phyloP scores from a whole-genome alignment of 1,140 invertebrate genomes.

The Lepidurus packardi region DNA sequence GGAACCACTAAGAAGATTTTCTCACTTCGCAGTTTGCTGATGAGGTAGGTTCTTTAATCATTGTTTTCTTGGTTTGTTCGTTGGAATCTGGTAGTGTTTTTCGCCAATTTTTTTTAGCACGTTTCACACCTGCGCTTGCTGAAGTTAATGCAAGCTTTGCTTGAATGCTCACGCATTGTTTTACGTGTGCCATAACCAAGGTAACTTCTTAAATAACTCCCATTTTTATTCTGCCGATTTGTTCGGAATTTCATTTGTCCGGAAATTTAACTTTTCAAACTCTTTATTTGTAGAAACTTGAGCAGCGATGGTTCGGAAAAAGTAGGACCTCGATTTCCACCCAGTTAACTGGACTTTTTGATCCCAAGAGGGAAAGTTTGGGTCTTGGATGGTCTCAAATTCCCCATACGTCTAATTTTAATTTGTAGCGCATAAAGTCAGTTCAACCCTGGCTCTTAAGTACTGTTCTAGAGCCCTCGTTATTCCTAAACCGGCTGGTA shows the following conservation, averaged over 20 bases:
- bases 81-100: background rate
- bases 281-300: background rate
- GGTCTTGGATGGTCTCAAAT: background rate
- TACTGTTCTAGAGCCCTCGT: background rate
- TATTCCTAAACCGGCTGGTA: background rate
- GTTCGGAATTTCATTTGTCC: background rate
- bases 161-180: background rate
- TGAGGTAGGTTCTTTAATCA: too few species aligned
- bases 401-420: background rate
- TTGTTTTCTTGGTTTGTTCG: background rate
- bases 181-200: background rate
- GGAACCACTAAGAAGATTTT: too few species aligned
- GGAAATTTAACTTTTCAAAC: background rate
- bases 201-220: background rate
- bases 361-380: background rate
- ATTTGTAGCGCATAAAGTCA: background rate
- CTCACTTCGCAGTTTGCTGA: too few species aligned
- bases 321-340: background rate
- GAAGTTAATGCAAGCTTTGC: background rate
- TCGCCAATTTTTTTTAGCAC: background rate
- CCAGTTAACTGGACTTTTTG: background rate
- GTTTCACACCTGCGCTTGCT: background rate
- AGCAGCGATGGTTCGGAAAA: slow-evolving; percentile 8
- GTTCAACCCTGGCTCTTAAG: background rate
- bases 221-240: background rate